These are phyloP conservation scores for Ceuthmochares aereus DNA, from an alignment of 2,113 vertebrate genomes.

Conservation along the genomic window DNA sequence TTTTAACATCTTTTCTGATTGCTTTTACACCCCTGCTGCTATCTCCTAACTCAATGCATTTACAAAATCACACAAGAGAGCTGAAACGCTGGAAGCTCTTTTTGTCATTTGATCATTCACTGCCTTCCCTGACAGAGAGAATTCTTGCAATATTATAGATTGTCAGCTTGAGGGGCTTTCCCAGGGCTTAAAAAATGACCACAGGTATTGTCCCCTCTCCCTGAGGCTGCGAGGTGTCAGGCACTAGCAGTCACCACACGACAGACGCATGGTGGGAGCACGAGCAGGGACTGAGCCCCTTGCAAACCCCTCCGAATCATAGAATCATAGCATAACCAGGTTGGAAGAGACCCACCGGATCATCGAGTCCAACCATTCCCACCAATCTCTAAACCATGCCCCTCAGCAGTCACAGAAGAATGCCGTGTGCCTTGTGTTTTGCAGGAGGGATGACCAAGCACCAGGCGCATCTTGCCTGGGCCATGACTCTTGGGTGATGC, in stretches of 20 bases:
- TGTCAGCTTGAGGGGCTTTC: neutral
- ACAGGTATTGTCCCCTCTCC: too few species aligned
- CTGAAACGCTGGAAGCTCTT: neutral
- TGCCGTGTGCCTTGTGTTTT: too few species aligned
- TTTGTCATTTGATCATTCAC: neutral
- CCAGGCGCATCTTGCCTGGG: accelerated
- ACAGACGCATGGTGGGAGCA: accelerated
- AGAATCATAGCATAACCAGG: too few species aligned
- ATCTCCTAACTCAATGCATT: neutral
- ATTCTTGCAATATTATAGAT: neutral
- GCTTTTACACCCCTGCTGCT: neutral
- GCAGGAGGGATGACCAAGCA: neutral
- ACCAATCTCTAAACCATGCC: too few species aligned
- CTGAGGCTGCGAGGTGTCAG: neutral
- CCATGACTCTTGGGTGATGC: neutral
- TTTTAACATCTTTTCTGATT: neutral
- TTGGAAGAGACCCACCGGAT: too few species aligned
- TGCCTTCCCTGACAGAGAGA: neutral
- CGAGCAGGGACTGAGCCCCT: neutral
- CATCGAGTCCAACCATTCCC: too few species aligned
- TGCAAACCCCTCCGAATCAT: accelerated
- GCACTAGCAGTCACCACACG: accelerated
- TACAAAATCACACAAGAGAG: neutral
- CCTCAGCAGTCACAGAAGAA: accelerated
- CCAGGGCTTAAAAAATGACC: neutral